Base-by-base conservation (phyloP, 2,888 invertebrate species). In the Sphaeridia pumilis region DNA sequence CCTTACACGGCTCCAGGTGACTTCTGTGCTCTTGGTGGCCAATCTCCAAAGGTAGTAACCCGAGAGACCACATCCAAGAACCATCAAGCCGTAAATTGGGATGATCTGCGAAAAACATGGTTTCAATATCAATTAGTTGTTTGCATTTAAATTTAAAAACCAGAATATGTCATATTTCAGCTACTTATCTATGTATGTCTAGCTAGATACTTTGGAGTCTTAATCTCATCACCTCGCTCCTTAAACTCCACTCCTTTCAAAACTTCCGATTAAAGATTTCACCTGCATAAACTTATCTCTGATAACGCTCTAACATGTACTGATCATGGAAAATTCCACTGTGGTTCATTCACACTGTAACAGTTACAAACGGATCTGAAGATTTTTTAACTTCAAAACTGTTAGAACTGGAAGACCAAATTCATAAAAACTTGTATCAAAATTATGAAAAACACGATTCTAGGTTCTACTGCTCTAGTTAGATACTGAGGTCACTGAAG, bases 61-160 rank as follows among this genome's bases (percentile, higher is more conserved):
- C 41, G 56, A 53, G 24, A 54, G 34, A 22, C 28, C 24, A 3
- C 25, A 31, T 31, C 56, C 64, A 50, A 50, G 52, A 24, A 49
- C 62, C 21, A 56, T 48, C 21, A 62, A 41, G 7, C 25, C 56
- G 42, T 58, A 61, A 48, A 64, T 60, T 5, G 64, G 64, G n/a
- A 64, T 47, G 45, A 62, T 57, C 64, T 64, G 31, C 4, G 38
- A 43, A 14, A 38, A 38, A 38, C 7, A 31, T 10, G 31, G 10
- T 31, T 10, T 31, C 31, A 31, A 31, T 31, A 31, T 31, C 14
- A 31, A 31, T 31, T 10, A 10, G 31, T 31, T 31, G 10, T 14
- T 7, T 31, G 31, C 31, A n/a, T n/a, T n/a, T n/a, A 17, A 17
- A 41, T 41, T 41, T 41, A 20, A n/a, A 5, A n/a, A n/a, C n/a